Base-by-base conservation (phyloP, 2,113 vertebrate species). In the Phrynosoma blainvillii region DNA sequence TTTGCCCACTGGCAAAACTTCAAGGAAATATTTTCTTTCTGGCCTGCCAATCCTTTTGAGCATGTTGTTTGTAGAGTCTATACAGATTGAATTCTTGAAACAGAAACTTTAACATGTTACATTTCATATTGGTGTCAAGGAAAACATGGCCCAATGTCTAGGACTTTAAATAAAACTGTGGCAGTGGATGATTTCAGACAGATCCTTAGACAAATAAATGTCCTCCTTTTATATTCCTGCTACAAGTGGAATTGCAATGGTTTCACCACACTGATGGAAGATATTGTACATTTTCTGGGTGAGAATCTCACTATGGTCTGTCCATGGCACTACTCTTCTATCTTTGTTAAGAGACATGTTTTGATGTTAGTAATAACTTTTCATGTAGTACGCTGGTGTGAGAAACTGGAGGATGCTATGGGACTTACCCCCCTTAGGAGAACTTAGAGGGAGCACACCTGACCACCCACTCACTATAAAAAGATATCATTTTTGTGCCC, bases 1-100 rank as follows among this genome's bases (percentile, higher is more conserved):
- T 78, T 81, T 90, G 77, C 76, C 77, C 4, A 32, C 21, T 81
- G 85, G 47, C 65, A 21, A 85, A 82, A 62, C 86, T 66, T 27
- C 56, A 14, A 9, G 4, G 23, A 92, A 68, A n/a, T 90, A 20
- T 30, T 81, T 8, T 36, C 0, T 0, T 0, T 30, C 16, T 2
- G 1, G 16, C 54, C 66, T 9, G 52, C 82, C 42, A 76, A 79
- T 73, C 0, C 40, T 77, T 68, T 86, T 78, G 75, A 23, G 25
- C 21, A 66, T 78, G 75, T 78, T 85, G 56, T 30, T 25, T 78
- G 68, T 65, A 76, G 36, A 23, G 21, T 76, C 74, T 76, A 18
- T 47, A 25, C 62, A 86, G 76, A 36, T 27, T 32, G 65, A 70
- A n/a, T 79, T 68, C 59, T n/a, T 79, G 62, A 52, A 86, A 86